Evolutionary conservation across 2,113 vertebrate genomes (phyloP), one percentile per base, ranked within the genome.

Genomic region (Rhynchomys soricoides): DNA sequence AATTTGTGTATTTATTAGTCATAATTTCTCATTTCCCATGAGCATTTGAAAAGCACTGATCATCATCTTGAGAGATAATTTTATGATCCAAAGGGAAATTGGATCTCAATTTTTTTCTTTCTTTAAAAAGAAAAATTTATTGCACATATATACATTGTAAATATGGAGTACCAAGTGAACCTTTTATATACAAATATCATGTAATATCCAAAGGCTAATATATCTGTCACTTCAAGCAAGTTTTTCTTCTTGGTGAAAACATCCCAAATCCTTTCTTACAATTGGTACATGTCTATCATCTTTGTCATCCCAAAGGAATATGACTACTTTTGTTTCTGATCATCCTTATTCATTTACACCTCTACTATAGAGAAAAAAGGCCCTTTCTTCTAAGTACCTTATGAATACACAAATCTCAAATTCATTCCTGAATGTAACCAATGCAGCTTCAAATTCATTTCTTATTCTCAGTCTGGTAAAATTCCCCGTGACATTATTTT

Each of bases 251-350:
- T 66, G 78, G 7, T 59, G 59, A 59, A 90, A 86, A 19, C 16
- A 91, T 48, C 43, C 22, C 77, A 77, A 68, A 83, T 85, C 43
- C 52, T 52, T 34, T 52, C 34, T 71, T 29, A 15, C 21, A 17
- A 26, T 48, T 1, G 43, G 6, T n/a, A 77, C 40, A 40, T 11
- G 45, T 31, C 16, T 16, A 57, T 21, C 45, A 50, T 13, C 24
- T 59, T 37, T 40, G 71, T 68, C 4, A 55, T 12, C 45, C 10
- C 24, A 45, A 29, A 48, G 40, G 3, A 66, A 45, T 13, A 9
- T 16, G n/a, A 66, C 92, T 43, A 48, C 7, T 94, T 96, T 94
- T 83, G 52, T 79, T 95, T 83, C 82, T 68, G 52, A 40, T 66
- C 17, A 15, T 31, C 2, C 34, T 87, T 86, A 15, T 74, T 94